phyloP scores from a whole-genome alignment of 1,140 invertebrate genomes.

The Polypedilum pembai region DNA sequence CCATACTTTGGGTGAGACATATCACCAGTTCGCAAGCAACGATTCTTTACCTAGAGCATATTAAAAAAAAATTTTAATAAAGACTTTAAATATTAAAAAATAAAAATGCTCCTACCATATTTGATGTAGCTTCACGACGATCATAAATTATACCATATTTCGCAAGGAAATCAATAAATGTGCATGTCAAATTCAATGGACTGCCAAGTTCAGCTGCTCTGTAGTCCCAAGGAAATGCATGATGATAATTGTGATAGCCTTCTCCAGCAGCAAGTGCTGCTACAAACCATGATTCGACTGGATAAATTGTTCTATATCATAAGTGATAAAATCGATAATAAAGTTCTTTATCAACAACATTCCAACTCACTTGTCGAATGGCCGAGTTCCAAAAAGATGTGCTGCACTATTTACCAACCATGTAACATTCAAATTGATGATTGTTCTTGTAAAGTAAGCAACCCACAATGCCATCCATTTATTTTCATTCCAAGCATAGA shows the following conservation, averaged over 20 bases:
- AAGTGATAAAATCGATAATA: slow-evolving; percentile 18
- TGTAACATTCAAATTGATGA: slow-evolving; percentile 63
- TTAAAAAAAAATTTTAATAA: slow-evolving; percentile 26
- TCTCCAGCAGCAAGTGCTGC: slow-evolving; percentile 50
- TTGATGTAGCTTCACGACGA: slow-evolving; percentile 46
- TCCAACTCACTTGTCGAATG: slow-evolving; percentile 54
- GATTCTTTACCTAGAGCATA: slow-evolving; percentile 30
- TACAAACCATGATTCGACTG: slow-evolving; percentile 50
- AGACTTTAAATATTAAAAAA: not conserved
- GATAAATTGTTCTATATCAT: slow-evolving; percentile 50
- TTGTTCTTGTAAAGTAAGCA: slow-evolving; percentile 59
- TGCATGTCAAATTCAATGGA: slow-evolving; percentile 45
- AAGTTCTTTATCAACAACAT: not conserved
- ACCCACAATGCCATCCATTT: slow-evolving; percentile 48
- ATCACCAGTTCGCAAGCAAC: slow-evolving; percentile 30
- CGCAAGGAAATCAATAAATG: slow-evolving; percentile 46
- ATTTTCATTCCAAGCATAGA: slow-evolving; percentile 62
- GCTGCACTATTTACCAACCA: slow-evolving; percentile 84
- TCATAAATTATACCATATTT: slow-evolving; percentile 56
- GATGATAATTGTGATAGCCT: slow-evolving; percentile 78
- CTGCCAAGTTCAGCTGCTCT: slow-evolving; percentile 52
- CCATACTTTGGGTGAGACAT: slow-evolving; percentile 21
- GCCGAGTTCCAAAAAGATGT: slow-evolving; percentile 57
- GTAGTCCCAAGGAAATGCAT: slow-evolving; percentile 52
- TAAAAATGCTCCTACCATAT: slow-evolving; percentile 43